Conservation (phyloP, 2,113 vertebrate species). For the Hyperoodon ampullatus region DNA sequence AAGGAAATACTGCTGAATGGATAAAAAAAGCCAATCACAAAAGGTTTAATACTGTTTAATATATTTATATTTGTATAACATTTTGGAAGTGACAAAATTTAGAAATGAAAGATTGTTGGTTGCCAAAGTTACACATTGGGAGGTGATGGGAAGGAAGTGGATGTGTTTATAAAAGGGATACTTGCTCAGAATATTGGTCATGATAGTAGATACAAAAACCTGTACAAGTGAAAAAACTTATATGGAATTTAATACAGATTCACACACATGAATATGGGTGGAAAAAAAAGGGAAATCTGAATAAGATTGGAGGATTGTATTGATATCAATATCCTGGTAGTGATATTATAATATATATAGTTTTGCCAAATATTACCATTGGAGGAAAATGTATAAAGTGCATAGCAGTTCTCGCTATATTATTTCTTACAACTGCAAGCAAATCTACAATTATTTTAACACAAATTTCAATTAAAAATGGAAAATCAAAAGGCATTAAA, state of each 20-base stretch:
- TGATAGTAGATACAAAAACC: neutral
- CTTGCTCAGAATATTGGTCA: neutral
- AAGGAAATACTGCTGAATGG: neutral
- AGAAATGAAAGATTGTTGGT: neutral
- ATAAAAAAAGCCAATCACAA: neutral
- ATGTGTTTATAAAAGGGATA: neutral
- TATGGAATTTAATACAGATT: neutral
- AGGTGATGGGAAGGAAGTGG: neutral
- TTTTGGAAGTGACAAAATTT: neutral
- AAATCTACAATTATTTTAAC: neutral
- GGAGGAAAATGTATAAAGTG: neutral
- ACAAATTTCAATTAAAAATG: neutral
- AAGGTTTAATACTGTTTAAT: neutral
- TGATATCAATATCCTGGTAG: neutral
- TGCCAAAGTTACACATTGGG: neutral
- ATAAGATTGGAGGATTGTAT: neutral
- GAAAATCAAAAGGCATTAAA: neutral
- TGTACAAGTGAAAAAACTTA: neutral
- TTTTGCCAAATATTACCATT: neutral
- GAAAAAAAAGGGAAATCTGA: neutral
- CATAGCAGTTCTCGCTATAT: neutral
- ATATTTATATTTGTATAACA: neutral
- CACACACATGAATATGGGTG: neutral
- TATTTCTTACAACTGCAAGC: neutral
- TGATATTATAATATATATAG: neutral